Evolutionary conservation across 2,797 vertebrate genomes (phyloP), one percentile per base, ranked within the genome.

Genomic region (Rhinophrynus dorsalis): DNA sequence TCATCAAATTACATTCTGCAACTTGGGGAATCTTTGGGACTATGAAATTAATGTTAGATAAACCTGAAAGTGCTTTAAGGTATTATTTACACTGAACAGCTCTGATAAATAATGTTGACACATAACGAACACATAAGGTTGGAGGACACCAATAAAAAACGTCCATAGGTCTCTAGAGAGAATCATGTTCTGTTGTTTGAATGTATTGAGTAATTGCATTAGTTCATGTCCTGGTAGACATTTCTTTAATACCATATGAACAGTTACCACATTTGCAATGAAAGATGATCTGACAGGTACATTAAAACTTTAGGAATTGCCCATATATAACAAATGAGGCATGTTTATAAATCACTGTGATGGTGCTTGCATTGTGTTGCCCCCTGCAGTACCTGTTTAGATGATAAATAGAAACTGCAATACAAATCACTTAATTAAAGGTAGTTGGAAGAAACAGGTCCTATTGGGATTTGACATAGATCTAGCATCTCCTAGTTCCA

Each of bases 371-470:
- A 63, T 63, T 63, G 45, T 63, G 30, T 8, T n/a, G 60, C 32
- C 45, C 60, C 60, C 60, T 51, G 32, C 60, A 50, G 45, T 50
- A 63, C 45, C 60, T 63, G 44, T 37, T 63, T 37, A 63, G 47
- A 63, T 50, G 60, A 63, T 50, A 63, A 63, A 63, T 63, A 35
- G 21, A 13, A 26, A 17, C 21, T 10, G 3, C 47, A 40, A 33
- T 52, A 54, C 33, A 64, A 40, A 52, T 52, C 48, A 64, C n/a
- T 51, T 64, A 27, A 64, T 64, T 64, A 64, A 48, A 52, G 33
- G 32, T 38, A 64, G 47, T 51, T 54, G 61, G 32, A 29, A 12
- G 50, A 24, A 54, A n/a, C 47, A 20, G 17, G 18, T 13, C 17
- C 61, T 40, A 24, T 33, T 18, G 61, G 51, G 33, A 23, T 18